Percentiles rank a stretch among this genome's conserved stretches.
phyloP scores from a whole-genome alignment of 2,888 invertebrate genomes.

The Lasioglossum oenotherae region DNA sequence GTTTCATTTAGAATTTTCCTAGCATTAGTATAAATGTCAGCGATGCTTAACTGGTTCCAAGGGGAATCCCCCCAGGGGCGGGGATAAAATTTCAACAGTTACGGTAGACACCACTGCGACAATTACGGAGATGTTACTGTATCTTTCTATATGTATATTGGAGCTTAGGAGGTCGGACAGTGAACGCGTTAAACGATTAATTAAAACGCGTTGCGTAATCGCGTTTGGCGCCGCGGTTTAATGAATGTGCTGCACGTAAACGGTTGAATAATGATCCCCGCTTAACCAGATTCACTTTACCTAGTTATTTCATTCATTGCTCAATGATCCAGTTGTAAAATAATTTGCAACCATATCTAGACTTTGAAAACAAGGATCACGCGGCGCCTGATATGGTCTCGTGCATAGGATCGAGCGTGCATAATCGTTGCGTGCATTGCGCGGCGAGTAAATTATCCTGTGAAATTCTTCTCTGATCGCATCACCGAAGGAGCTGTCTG shows the following conservation, averaged over 20 bases:
- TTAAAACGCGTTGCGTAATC: neutral
- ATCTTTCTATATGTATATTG: neutral
- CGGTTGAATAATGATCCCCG: neutral
- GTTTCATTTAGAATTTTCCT: no score
- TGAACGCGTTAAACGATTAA: slow-evolving; percentile 1
- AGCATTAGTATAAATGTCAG: no score
- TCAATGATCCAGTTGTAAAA: slow-evolving; percentile 18
- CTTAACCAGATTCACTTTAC: neutral
- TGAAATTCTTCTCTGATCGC: slow-evolving; percentile 63
- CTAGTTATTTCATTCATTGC: neutral
- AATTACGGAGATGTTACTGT: no score
- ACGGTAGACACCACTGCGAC: no score
- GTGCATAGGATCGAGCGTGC: slow-evolving; percentile 19
- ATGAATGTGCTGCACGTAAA: neutral
- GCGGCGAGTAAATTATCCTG: slow-evolving; percentile 60
- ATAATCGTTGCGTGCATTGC: slow-evolving; percentile 43
- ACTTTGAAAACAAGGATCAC: slow-evolving; percentile 12
- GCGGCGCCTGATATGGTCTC: slow-evolving; percentile 31
- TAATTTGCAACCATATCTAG: slow-evolving; percentile 27
- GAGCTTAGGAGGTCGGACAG: neutral
- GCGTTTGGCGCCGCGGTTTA: neutral
- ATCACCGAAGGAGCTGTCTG: slow-evolving; percentile 56
- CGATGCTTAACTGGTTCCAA: no score
- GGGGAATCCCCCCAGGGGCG: no score
- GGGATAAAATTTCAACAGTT: no score